Evolutionary conservation across 2,797 vertebrate genomes (phyloP), one percentile per base, ranked within the genome.

Genomic region (Peromyscus melanophrys): DNA sequence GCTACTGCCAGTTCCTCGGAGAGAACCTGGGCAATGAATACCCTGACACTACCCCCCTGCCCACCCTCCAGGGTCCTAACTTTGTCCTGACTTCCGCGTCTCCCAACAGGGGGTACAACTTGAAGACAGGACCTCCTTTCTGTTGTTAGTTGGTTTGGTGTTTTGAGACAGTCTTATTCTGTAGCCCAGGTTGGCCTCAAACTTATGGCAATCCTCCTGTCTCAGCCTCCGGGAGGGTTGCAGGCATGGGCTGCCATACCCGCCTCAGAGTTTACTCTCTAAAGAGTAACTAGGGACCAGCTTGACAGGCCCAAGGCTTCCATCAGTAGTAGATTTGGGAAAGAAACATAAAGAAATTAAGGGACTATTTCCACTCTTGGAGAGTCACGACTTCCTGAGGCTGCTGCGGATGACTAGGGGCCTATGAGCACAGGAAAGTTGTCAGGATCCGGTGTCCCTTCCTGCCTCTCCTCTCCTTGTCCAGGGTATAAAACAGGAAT

Each of bases 11-110:
- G 21, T 85, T 73, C 61, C 89, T 75, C 12, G 0, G 3, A 9
- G 7, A 75, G 69, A 73, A 91, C 6, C 16, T 6, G 55, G 61
- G 29, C 80, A 57, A 34, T 3, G 4, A 37, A 40, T 6, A 31
- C 52, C 90, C 43, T 52, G n/a, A 43, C 31, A 6, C 21, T n/a
- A 73, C 23, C 43, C 14, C 43, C 52, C 16, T 25, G 8, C 27
- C 61, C 29, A 23, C 1, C 10, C 55, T 34, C 34, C n/a, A 17
- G 65, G 21, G 17, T 40, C 78, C 34, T 37, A 4, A 6, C 77
- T 7, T 16, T 29, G 14, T 37, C 10, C 27, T 43, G 27, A 0
- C 7, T 1, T 1, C n/a, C 0, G 31, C 7, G 4, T 34, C 31
- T 31, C 63, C 75, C 92, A 17, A 0, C 0, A 3, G 3, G 46